Base-by-base conservation (phyloP, 2,113 vertebrate species). In the Cinclus cinclus region DNA sequence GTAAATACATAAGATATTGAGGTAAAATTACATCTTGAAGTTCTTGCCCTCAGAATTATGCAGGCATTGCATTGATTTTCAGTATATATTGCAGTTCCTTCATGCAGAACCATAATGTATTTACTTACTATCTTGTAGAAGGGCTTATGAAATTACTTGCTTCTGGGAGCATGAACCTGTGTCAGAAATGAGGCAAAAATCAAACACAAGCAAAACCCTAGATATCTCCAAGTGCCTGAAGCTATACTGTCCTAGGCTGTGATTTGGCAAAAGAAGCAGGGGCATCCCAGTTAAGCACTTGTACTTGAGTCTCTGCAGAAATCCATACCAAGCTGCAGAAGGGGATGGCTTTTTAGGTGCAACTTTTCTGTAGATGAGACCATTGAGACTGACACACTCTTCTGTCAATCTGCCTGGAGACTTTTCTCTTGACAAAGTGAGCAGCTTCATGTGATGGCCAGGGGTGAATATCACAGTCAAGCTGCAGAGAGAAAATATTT, bases 41-140 rank as follows among this genome's bases (percentile, higher is more conserved):
- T 91, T 84, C 62, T 87, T 91, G 78, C 62, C 46, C 62, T 91
- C 17, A 62, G 70, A 96, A 92, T 85, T 89, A 92, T 79, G 69
- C 70, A 76, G 55, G 50, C 65, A 84, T 89, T 92, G 50, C 65
- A 84, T 89, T 92, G 87, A 91, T 95, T 91, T 92, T 94, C 67
- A 64, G 74, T 83, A 65, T 94, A 77, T 92, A 85, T 55, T 91
- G 70, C 75, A 88, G 70, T 65, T 89, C 35, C 42, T 85, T 97
- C 82, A 87, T 77, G 95, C 84, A 91, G 78, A 95, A 84, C 82
- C 11, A 16, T 59, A 67, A 87, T 44, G 11, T 83, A 65, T 91
- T 89, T 95, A 85, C 87, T 95, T 83, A 58, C 78, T 91, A 22
- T 87, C 78, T 90, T 47, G 67, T 89, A 76, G 81, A 91, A 94